Conservation (phyloP, 2,888 invertebrate species). For the Oscheius sp. region DNA sequence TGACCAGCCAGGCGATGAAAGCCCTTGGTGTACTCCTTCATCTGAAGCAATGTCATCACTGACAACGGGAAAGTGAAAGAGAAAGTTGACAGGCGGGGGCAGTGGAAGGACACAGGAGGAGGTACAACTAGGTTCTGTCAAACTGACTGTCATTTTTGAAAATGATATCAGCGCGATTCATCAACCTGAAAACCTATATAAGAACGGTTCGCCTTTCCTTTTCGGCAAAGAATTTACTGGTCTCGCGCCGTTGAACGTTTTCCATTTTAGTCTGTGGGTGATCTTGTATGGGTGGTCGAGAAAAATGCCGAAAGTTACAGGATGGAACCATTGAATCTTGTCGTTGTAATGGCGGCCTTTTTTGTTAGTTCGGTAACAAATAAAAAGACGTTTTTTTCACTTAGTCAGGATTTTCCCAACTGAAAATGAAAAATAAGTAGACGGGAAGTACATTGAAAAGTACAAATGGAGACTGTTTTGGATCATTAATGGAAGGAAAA, state of each 20-base stretch:
- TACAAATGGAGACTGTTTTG: too few relatives aligned
- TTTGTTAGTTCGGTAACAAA: too few relatives aligned
- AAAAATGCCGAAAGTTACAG: constrained; percentile 7
- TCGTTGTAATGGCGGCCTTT: neutral
- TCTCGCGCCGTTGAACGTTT: neutral
- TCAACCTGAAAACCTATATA: constrained; percentile 24
- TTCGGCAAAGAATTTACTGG: neutral
- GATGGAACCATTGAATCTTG: neutral
- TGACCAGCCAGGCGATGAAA: constrained; percentile 63
- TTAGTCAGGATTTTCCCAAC: too few relatives aligned
- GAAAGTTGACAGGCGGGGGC: neutral
- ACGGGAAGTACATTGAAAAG: too few relatives aligned
- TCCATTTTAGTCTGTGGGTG: neutral
- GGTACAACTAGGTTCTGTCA: neutral
- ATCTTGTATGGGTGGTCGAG: constrained; percentile 1
- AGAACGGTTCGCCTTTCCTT: neutral
- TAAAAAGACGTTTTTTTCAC: too few relatives aligned
- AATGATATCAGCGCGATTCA: neutral
- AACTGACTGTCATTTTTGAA: constrained; percentile 4
- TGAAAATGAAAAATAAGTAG: too few relatives aligned
- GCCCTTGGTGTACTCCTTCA: constrained; percentile 10
- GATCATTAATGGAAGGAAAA: too few relatives aligned
- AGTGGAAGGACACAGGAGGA: neutral
- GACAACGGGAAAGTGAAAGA: neutral
- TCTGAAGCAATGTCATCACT: constrained; percentile 1